Evolutionary conservation across 2,888 invertebrate genomes (phyloP), one percentile per base, ranked within the genome.

Genomic region (Hofmannophila pseudospretella): DNA sequence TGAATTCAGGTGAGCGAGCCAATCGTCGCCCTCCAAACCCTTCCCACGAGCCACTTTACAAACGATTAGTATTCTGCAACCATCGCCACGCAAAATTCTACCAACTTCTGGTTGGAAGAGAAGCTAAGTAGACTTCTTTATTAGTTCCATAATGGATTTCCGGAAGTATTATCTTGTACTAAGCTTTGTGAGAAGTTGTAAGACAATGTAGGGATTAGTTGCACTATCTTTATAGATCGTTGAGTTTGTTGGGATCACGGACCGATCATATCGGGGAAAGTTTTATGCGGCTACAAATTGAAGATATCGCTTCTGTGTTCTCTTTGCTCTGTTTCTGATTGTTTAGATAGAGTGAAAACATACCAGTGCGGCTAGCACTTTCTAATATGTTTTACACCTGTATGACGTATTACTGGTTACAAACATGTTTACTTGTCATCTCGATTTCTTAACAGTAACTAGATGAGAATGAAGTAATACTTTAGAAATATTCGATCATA

Each of bases 101-200:
- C 35, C 35, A 32, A 39, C 39, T 35, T 35, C 35, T 22, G 16
- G 9, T n/a, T 10, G 30, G 34, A 26, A 34, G 28, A 23, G 25
- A 12, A 5, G 20, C 32, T 39, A 31, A 39, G 39, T 32, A 39
- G 35, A 39, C 27, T 39, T 39, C 39, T 39, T 39, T 39, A 39
- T 39, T 39, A 39, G 35, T 39, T 39, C 20, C 28, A 23, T 39
- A 39, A 39, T 39, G 39, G 39, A 39, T 39, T 39, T 39, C 32
- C 39, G 12, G 14, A 16, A 27, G 32, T 23, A 38, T 38, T 38
- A 32, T 32, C 32, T 27, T 27, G 27, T 32, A 11, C 27, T 16
- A 26, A 10, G 23, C 23, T 23, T 23, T 23, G 23, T 23, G n/a
- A n/a, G 23, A 23, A 23, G 23, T 23, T 23, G 23, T n/a, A 2